These are phyloP conservation scores for Cepphus grylle DNA, from an alignment of 2,113 vertebrate genomes.

Conservation along the genomic window DNA sequence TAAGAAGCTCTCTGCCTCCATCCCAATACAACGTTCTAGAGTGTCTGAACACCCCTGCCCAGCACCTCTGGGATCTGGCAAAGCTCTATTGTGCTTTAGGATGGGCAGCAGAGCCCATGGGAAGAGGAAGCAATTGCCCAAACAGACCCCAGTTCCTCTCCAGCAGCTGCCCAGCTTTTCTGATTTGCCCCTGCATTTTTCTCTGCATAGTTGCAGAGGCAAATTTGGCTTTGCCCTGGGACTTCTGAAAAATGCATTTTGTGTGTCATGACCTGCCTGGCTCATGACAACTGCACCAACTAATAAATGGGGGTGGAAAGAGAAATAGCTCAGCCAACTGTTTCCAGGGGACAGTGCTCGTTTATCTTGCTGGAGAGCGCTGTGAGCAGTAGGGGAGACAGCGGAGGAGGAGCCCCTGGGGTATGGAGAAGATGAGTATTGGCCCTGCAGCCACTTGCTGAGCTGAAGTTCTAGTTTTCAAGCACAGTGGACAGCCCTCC, in stretches of 20 bases:
- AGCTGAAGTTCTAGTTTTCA: background rate
- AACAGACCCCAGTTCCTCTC: background rate
- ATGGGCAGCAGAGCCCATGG: background rate
- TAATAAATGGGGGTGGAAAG: slow-evolving; percentile 44
- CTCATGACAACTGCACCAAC: slow-evolving; percentile 47
- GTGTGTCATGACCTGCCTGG: slow-evolving; percentile 56
- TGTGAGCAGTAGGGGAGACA: background rate
- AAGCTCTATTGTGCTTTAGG: background rate
- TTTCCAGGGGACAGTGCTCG: slow-evolving; percentile 32
- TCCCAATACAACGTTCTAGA: background rate
- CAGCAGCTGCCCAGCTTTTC: slow-evolving; percentile 20
- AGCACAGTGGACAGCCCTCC: background rate
- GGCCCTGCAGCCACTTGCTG: background rate
- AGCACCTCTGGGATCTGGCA: background rate
- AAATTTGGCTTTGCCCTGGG: slow-evolving; percentile 31
- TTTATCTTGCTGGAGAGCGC: slow-evolving; percentile 28
- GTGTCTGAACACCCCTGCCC: background rate
- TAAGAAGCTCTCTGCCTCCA: background rate
- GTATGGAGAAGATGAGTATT: background rate
- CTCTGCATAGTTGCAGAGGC: slow-evolving; percentile 16
- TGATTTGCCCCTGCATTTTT: slow-evolving; percentile 30
- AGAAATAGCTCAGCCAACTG: slow-evolving; percentile 64
- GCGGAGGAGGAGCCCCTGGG: background rate
- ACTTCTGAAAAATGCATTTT: slow-evolving; percentile 53
- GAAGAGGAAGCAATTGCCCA: background rate